phyloP scores from a whole-genome alignment of 2,888 invertebrate species.

The Tipula unca region DNA sequence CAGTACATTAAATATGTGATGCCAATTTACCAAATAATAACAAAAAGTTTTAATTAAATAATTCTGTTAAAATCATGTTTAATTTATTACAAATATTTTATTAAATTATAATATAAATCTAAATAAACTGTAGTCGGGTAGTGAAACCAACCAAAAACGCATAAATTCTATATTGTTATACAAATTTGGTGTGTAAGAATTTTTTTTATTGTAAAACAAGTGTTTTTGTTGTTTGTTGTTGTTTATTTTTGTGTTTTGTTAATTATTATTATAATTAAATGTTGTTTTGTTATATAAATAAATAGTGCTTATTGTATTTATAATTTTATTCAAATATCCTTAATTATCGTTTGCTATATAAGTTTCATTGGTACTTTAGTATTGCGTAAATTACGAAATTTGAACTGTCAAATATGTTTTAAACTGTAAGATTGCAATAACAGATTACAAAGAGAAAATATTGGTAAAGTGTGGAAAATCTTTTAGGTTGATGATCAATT shows the following conservation, averaged over 20 bases:
- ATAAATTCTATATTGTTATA: not conserved
- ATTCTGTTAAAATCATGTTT: not conserved
- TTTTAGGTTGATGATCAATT: not conserved
- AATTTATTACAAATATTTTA: not conserved
- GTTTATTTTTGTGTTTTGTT: not conserved
- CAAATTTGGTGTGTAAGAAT: not conserved
- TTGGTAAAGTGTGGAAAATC: not conserved
- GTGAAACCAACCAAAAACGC: not conserved
- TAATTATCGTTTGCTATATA: not conserved
- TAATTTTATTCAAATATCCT: not conserved
- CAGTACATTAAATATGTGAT: not conserved
- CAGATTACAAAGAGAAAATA: not conserved
- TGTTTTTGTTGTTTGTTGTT: conserved; percentile 2
- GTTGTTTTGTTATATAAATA: not conserved
- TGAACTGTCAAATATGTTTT: not conserved
- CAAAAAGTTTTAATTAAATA: not conserved
- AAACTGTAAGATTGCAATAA: not conserved
- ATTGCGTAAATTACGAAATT: not conserved
- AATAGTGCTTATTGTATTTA: not conserved
- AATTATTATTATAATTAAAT: not conserved
- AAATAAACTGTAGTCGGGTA: not conserved
- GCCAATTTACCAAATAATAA: not conserved
- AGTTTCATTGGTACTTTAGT: not conserved
- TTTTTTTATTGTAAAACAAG: not conserved
- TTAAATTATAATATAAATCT: not conserved